Conservation (phyloP, 1,140 invertebrate species). For the Zophobas atratus region DNA sequence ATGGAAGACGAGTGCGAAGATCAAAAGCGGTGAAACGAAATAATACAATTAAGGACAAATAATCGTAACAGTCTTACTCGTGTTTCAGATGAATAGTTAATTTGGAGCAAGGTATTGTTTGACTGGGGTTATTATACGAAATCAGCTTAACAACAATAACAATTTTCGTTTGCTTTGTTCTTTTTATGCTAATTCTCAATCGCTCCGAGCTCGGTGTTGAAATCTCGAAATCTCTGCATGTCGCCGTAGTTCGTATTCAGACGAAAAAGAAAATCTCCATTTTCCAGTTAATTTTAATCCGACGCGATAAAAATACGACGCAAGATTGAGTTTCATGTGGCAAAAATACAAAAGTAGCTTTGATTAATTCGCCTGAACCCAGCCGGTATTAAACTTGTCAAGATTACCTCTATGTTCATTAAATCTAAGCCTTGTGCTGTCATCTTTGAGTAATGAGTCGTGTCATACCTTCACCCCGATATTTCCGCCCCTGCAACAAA, state of each 20-base stretch:
- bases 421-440: slow-evolving; percentile 18
- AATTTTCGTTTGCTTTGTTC: slow-evolving; percentile 1
- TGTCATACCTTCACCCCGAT: slow-evolving; percentile 13
- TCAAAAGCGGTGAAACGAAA: slow-evolving; percentile 26
- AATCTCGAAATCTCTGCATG: too few relatives aligned
- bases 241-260: too few relatives aligned
- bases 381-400: slow-evolving; percentile 23
- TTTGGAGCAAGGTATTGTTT: background rate
- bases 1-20: slow-evolving; percentile 2
- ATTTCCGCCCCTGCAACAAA: background rate
- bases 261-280: too few relatives aligned
- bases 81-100: slow-evolving; percentile 14
- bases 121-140: background rate
- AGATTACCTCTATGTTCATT: slow-evolving; percentile 26
- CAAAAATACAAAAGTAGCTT: background rate
- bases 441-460: slow-evolving; percentile 25
- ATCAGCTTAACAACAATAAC: slow-evolving; percentile 1
- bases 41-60: slow-evolving; percentile 22
- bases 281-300: too few relatives aligned
- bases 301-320: background rate
- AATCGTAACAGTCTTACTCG: slow-evolving; percentile 4
- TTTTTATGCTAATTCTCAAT: too few relatives aligned
- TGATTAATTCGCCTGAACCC: slow-evolving; percentile 19
- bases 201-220: too few relatives aligned
- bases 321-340: background rate